Evolutionary conservation across 2,888 invertebrate species (phyloP), one percentile per base, ranked within the genome.

Genomic region (Sympetrum striolatum): DNA sequence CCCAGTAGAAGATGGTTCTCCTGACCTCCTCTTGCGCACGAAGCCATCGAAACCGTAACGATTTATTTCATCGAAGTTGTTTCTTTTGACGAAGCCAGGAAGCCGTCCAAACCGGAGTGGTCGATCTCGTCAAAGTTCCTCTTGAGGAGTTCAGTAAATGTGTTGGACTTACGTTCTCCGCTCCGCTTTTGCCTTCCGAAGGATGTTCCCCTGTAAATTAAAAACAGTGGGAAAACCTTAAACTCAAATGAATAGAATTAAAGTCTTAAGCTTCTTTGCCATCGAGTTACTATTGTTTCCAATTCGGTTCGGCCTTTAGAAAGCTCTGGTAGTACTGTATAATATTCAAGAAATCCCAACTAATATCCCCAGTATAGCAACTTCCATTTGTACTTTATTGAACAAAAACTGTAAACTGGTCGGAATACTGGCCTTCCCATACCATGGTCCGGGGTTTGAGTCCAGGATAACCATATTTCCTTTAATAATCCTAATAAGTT

Each of bases 61-160:
- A 91, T 95, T 94, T 91, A 94, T 94, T 91, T 94, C 94, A 92
- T 94, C 94, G 90, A 94, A 94, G 22, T 82, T 82, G 91, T 93
- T 93, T 80, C 93, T 93, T 92, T 95, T 95, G 92, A 95, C 94
- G n/a, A n/a, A n/a, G n/a, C n/a, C n/a, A n/a, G n/a, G 93, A 95
- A 95, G 91, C 94, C 95, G 92, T 95, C 95, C 94, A 96, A 96
- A 14, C 95, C 95, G 4, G 95, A 94, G 25, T 95, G 94, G 93
- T 96, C 96, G 92, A 96, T 96, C 93, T 96, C 96, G 92, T 96
- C 96, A 92, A 96, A 95, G 93, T 96, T 96, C 92, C 95, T 95
- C 82, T 94, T 93, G 91, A 93, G 92, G 92, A 94, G 82, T 22
- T 82, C 82, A 31, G 82, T 82, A 10, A 82, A 58, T 6, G 82